Percentiles rank a stretch among this genome's conserved stretches.
phyloP scores from a whole-genome alignment of 2,888 invertebrate species.

The Drosophila basisetae region DNA sequence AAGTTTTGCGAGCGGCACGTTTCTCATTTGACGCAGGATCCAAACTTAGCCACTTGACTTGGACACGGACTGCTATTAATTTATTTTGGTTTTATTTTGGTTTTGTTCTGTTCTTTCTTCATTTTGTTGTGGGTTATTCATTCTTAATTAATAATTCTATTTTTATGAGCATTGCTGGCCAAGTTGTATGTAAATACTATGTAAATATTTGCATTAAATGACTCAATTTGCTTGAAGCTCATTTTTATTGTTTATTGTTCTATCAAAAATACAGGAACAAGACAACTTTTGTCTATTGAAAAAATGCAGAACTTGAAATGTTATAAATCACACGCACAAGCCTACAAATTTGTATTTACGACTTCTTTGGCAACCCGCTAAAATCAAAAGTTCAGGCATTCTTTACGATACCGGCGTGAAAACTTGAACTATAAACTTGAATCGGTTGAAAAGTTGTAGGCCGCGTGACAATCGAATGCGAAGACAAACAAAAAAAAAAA shows the following conservation, averaged over 20 bases:
- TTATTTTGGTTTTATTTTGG: conserved; percentile 32
- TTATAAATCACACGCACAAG: conserved; percentile 27
- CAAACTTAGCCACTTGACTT: conserved; percentile 39
- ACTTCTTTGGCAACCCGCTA: conserved; percentile 44
- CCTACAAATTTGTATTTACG: conserved; percentile 57
- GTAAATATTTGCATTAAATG: conserved; percentile 55
- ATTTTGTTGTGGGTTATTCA: conserved; percentile 2
- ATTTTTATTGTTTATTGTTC: conserved; percentile 70
- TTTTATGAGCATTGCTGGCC: conserved; percentile 11
- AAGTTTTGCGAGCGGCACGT: conserved; percentile 62
- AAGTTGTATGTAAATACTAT: conserved; percentile 69
- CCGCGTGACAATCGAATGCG: conserved; percentile 10
- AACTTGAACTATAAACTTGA: conserved; percentile 76
- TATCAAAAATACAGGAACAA: conserved; percentile 53
- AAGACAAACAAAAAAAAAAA: neutral
- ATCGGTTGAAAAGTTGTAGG: conserved; percentile 34
- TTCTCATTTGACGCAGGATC: conserved; percentile 70
- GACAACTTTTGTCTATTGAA: conserved; percentile 6
- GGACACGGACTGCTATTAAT: conserved; percentile 66
- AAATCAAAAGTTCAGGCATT: conserved; percentile 38
- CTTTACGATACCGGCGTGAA: conserved; percentile 6
- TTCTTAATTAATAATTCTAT: conserved; percentile 13
- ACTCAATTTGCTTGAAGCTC: conserved; percentile 54
- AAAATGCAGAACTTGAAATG: conserved; percentile 28
- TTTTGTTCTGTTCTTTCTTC: conserved; percentile 14